phyloP scores from a whole-genome alignment of 1,140 invertebrate species.

The Zaprionus capensis region DNA sequence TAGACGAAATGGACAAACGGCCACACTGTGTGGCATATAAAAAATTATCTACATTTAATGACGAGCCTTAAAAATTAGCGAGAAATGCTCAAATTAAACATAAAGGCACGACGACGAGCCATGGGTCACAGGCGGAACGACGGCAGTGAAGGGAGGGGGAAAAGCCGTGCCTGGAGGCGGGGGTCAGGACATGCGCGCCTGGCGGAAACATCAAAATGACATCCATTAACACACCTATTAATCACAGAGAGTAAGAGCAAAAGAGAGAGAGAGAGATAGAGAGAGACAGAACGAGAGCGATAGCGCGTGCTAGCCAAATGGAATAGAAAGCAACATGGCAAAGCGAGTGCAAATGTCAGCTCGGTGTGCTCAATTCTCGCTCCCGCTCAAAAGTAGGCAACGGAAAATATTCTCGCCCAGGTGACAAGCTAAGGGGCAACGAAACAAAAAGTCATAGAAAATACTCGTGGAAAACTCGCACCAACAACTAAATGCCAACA shows the following conservation, averaged over 20 bases:
- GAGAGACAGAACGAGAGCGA: conserved; percentile 33
- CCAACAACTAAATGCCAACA: conserved; percentile 62
- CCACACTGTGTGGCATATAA: conserved; percentile 57
- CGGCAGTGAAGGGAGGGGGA: not conserved
- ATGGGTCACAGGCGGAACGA: conserved; percentile 13
- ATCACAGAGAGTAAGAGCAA: conserved; percentile 73
- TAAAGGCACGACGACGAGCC: conserved; percentile 52
- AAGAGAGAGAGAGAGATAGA: conserved; percentile 48
- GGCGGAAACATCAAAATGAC: conserved; percentile 84
- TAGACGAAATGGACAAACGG: conserved; percentile 61
- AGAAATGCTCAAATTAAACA: conserved; percentile 83
- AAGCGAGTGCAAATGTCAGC: conserved; percentile 37
- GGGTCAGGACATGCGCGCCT: conserved; percentile 51
- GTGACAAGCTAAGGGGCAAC: conserved; percentile 50
- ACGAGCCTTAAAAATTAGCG: conserved; percentile 81
- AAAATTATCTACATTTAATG: conserved; percentile 83
- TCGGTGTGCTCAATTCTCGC: conserved; percentile 9
- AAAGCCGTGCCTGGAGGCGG: not conserved
- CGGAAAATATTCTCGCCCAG: conserved; percentile 63
- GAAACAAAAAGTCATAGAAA: conserved; percentile 57
- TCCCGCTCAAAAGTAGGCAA: conserved; percentile 73
- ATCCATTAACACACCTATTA: conserved; percentile 84
- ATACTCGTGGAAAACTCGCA: conserved; percentile 34
- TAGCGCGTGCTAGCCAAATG: conserved; percentile 2
- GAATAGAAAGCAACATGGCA: conserved; percentile 35